Base-by-base conservation (phyloP, 2,888 invertebrate species). In the Idaea aversata region DNA sequence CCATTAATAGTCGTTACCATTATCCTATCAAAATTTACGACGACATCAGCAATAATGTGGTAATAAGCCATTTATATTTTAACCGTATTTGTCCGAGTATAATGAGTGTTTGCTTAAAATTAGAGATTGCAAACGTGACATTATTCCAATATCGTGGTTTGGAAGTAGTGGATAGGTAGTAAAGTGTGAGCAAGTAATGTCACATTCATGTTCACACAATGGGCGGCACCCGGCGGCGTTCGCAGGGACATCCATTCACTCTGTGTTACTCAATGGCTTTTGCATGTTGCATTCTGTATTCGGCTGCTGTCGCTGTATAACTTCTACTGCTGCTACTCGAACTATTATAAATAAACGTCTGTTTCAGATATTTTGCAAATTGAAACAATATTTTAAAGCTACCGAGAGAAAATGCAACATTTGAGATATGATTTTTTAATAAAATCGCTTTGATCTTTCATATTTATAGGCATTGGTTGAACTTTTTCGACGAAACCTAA, bases 201-300 rank as follows among this genome's bases (percentile, higher is more conserved):
- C 72, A 77, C 76, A 78, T 78, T 74, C 77, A 75, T 76, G 77
- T 79, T 76, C 77, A 66, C 72, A 83, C 83, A 83, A 82, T 81
- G 75, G 72, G 66, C 61, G 65, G 71, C 67, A 62, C 69, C 77
- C 76, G 77, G 69, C 76, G 72, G 72, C 76, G 75, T 75, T 77
- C 72, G 72, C 69, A 75, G 75, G 71, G 74, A 84, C 81, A 80
- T 77, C 81, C 80, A 84, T 86, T 84, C 82, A 81, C 75, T 79
- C 75, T 70, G 70, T 72, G 76, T 79, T 80, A 74, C 84, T 83
- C 82, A 85, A 88, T 88, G 84, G 86, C 84, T 85, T 87, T 88
- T 86, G 85, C 86, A 85, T 87, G 89, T 88, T 84, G 82, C 83
- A 85, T 81, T 83, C 79, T 79, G 77, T 74, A 70, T 67, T 75